Conservation (phyloP, 2,888 invertebrate species). For the Zelleria hepariella region DNA sequence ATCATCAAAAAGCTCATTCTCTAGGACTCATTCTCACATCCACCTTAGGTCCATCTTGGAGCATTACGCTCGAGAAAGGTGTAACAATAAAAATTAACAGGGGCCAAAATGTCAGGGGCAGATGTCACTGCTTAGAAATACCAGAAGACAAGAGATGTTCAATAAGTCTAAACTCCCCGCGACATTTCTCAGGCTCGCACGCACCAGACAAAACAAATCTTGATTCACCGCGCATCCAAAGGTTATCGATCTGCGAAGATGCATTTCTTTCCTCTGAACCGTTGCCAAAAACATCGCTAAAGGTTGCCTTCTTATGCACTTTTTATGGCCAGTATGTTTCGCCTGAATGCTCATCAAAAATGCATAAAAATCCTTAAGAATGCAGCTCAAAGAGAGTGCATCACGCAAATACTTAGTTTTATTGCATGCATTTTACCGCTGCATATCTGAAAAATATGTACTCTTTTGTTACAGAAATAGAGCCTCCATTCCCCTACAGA, state of each 20-base stretch:
- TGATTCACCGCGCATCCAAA: constrained; percentile 11
- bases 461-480: constrained; percentile 77
- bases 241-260: constrained; percentile 20
- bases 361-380: not conserved
- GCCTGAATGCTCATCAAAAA: not conserved
- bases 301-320: not conserved
- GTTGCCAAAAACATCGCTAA: constrained; percentile 12
- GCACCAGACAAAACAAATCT: constrained; percentile 28
- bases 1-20: too few relatives aligned
- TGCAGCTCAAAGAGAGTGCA: not conserved
- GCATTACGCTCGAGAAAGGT: too few relatives aligned
- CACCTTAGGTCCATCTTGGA: too few relatives aligned
- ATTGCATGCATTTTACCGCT: too few relatives aligned
- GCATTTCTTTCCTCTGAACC: constrained; percentile 18
- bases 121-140: too few relatives aligned
- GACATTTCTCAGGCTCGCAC: constrained; percentile 6
- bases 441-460: too few relatives aligned
- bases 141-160: not conserved
- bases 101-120: too few relatives aligned
- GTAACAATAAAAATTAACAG: too few relatives aligned
- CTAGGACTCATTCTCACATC: too few relatives aligned
- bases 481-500: constrained; percentile 89
- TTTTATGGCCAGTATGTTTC: not conserved
- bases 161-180: not conserved
- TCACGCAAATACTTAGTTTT: too few relatives aligned